A percentile compares a stretch with the other conserved stretches of the same genome.
phyloP scores from a whole-genome alignment of 2,888 invertebrate genomes.

The Temnothorax rugatulus region DNA sequence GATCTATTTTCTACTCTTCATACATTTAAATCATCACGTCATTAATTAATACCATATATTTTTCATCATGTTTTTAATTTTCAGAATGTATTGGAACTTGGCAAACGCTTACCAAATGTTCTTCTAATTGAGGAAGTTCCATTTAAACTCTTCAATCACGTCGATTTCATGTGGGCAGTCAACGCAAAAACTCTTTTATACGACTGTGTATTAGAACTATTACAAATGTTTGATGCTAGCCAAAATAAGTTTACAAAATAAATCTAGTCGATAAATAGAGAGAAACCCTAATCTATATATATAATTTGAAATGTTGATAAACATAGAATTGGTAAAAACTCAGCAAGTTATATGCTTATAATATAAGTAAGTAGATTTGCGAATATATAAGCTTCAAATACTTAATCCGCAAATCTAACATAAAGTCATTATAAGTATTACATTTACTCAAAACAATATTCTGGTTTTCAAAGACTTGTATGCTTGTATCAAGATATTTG shows the following conservation, averaged over 20 bases:
- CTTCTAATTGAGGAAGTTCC: slow-evolving; percentile 89
- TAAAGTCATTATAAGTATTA: no score
- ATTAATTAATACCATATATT: not conserved
- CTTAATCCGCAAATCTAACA: no score
- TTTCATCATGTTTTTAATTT: slow-evolving; percentile 57
- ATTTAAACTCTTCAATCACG: slow-evolving; percentile 89
- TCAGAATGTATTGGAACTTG: slow-evolving; percentile 88
- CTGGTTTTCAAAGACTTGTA: no score
- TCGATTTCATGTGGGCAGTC: slow-evolving; percentile 90
- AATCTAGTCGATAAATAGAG: not conserved
- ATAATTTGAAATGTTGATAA: not conserved
- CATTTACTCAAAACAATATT: no score
- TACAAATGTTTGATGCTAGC: slow-evolving; percentile 80
- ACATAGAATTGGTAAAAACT: not conserved
- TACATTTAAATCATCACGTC: not conserved
- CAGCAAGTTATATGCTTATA: not conserved
- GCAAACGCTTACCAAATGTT: slow-evolving; percentile 86
- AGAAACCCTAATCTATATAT: not conserved
- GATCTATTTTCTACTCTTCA: not conserved
- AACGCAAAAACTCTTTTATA: slow-evolving; percentile 89
- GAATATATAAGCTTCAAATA: no score
- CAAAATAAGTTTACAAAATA: not conserved
- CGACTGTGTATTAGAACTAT: slow-evolving; percentile 86
- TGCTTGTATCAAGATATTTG: no score
- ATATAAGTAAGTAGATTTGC: no score